Base-by-base conservation (phyloP, 92 coral and sea anemone genomes). In the Meandrina meandrites region DNA sequence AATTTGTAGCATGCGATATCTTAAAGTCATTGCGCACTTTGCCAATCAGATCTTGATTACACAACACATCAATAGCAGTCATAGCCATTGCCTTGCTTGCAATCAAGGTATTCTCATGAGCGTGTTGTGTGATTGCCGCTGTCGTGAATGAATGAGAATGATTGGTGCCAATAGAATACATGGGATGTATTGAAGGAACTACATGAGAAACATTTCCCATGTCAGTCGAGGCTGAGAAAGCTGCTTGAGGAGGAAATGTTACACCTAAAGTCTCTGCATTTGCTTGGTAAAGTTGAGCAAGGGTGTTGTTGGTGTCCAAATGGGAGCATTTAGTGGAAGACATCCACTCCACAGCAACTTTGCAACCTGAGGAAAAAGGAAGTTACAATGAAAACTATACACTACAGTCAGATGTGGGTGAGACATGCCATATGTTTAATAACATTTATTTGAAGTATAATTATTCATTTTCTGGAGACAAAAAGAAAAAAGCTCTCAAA, bases 81-180 rank as follows among this genome's bases (percentile, higher is more conserved):
- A 94, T 90, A 6, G 97, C 95, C 97, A 94, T 84, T 47, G 91
- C 84, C 80, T 92, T 94, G 64, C 95, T 94, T n/a, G 97, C 93
- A 58, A 92, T 92, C 58, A 94, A 45, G 40, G 97, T 92, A 56
- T 81, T 84, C 58, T 88, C 34, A 57, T 94, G 97, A 22, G 94
- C 97, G 45, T 18, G 80, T 24, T 88, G 89, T 54, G 90, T 91
- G 34, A 84, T 89, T 21, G 97, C 89, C 50, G 95, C 92, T 2
- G 73, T 62, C 1, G 95, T 90, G 47, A 94, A 94, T 54, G 88
- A 95, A 22, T 57, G 88, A 13, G 95, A 83, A 81, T 94, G 97
- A 72, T 90, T 79, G 22, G 88, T 87, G 14, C 84, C 89, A 84
- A 92, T 94, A 68, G 89, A 48, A 81, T 94, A 94, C 36, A 92